Evolutionary conservation across 2,888 invertebrate genomes (phyloP).

Genomic region (Aleiodes leptofemur): DNA sequence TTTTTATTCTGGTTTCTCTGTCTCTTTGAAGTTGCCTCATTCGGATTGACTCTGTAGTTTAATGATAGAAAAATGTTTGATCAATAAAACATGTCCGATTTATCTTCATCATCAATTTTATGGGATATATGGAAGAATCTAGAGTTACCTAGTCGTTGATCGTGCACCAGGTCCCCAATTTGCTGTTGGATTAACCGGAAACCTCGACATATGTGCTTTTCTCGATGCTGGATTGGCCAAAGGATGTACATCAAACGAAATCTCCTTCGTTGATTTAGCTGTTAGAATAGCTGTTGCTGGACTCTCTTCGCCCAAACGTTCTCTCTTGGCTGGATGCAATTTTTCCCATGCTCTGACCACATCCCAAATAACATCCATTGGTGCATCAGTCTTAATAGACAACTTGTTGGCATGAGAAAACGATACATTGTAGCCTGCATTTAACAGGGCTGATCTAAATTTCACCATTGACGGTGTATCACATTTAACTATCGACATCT

Average conservation of each 20-base stretch:
- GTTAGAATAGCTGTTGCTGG: slow-evolving; percentile 79
- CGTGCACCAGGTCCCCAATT: slow-evolving; percentile 95
- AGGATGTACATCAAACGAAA: slow-evolving; percentile 79
- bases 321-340: slow-evolving; percentile 81
- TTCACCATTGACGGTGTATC: slow-evolving; percentile 67
- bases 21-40: slow-evolving; percentile 79
- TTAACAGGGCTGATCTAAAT: slow-evolving; percentile 90
- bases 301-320: slow-evolving; percentile 78
- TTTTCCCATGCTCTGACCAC: slow-evolving; percentile 89
- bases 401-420: slow-evolving; percentile 92
- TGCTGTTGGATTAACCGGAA: slow-evolving; percentile 90
- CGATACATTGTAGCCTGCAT: slow-evolving; percentile 94
- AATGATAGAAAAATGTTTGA: slow-evolving; percentile 29
- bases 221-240: slow-evolving; percentile 90
- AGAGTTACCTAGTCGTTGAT: slow-evolving; percentile 85
- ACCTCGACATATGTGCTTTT: slow-evolving; percentile 84
- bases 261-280: slow-evolving; percentile 75
- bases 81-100: too few relatives aligned
- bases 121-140: too few relatives aligned
- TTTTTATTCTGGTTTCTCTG: slow-evolving; percentile 83
- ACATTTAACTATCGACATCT: slow-evolving; percentile 69
- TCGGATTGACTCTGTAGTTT: slow-evolving; percentile 48
- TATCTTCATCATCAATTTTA: too few relatives aligned
- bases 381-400: slow-evolving; percentile 95
- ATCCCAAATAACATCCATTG: slow-evolving; percentile 92